A percentile compares a stretch with the other conserved stretches of the same genome.
Evolutionary conservation across 1,140 invertebrate species (phyloP).

Genomic region (Brachionus asplanchnoidis): DNA sequence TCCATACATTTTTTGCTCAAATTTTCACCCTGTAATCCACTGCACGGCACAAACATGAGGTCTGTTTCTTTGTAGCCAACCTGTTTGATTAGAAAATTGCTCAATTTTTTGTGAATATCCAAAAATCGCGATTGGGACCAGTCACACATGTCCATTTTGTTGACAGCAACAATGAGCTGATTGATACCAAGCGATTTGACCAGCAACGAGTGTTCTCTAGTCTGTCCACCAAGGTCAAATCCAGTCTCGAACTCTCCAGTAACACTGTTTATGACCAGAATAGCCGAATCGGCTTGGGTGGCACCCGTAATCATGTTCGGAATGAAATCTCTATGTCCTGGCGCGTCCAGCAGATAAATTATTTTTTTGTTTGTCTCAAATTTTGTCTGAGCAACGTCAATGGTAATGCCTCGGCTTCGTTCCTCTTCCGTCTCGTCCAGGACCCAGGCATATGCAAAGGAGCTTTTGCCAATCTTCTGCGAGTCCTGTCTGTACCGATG

Average conservation of each 20-base stretch:
- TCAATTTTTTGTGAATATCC: conserved; percentile 78
- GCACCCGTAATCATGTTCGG: conserved; percentile 96
- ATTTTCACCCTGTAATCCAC: conserved; percentile 88
- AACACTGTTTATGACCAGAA: conserved; percentile 87
- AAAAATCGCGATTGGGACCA: conserved; percentile 69
- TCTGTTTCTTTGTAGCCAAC: conserved; percentile 85
- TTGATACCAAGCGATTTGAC: conserved; percentile 79
- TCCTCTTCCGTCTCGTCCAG: conserved; percentile 98
- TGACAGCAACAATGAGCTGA: conserved; percentile 66
- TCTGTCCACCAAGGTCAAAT: conserved; percentile 94
- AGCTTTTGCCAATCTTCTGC: conserved; percentile 92
- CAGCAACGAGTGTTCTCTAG: conserved; percentile 88
- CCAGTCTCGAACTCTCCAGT: conserved; percentile 97
- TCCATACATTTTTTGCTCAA: conserved; percentile 68
- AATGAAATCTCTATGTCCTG: conserved; percentile 94
- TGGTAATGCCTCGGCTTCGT: conserved; percentile 82
- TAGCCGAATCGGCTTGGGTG: conserved; percentile 89
- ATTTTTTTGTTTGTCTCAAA: conserved; percentile 75
- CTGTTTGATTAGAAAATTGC: conserved; percentile 76
- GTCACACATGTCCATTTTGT: conserved; percentile 61
- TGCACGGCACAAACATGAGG: conserved; percentile 87
- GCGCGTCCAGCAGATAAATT: conserved; percentile 80
- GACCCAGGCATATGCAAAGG: conserved; percentile 97
- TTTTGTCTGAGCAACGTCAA: conserved; percentile 87
- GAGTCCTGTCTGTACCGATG: conserved; percentile 98